Evolutionary conservation across 2,888 invertebrate genomes (phyloP), one percentile per base, ranked within the genome.

Genomic region (Argyresthia goedartella): DNA sequence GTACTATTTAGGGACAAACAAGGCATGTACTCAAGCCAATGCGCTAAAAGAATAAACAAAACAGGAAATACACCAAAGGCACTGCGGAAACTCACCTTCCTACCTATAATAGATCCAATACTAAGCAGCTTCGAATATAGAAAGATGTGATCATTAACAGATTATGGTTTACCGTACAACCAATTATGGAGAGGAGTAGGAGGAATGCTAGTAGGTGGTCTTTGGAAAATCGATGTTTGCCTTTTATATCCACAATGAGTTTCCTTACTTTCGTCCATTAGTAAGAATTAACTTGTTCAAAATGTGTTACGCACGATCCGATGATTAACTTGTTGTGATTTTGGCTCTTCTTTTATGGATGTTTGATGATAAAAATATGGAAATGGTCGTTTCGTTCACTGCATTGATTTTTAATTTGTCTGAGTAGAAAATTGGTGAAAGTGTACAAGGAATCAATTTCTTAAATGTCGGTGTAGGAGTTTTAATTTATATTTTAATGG

Each of bases 221-320:
- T 2, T 25, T 25, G 11, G 13, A 10, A 41, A 41, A 10, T 41
- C 10, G 10, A 41, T 41, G 41, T 41, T 41, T 41, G 13, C 41
- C 11, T 41, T 41, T 7, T 41, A 11, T 7, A n/a, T 41, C 6
- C 13, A 57, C 52, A 50, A 4, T 35, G 47, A 13, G 49, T 45
- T 54, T 53, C 56, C 56, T 54, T 55, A 57, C 59, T 61, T 60
- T 60, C 61, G 54, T 58, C 56, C 52, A 52, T 49, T 47, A 35
- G 48, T 48, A 42, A 53, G 41, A 11, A 7, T 41, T 41, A 41
- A 41, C 11, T 48, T 34, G 34, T 11, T 33, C 6, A 33, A 34
- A 55, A 57, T 54, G 47, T 55, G 57, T 56, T 55, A 55, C 52
- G 55, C 55, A 55, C 52, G 58, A 58, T 55, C 54, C 51, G 54